Base-by-base conservation (phyloP, 1,140 invertebrate genomes). In the Bombus difficillimus region DNA sequence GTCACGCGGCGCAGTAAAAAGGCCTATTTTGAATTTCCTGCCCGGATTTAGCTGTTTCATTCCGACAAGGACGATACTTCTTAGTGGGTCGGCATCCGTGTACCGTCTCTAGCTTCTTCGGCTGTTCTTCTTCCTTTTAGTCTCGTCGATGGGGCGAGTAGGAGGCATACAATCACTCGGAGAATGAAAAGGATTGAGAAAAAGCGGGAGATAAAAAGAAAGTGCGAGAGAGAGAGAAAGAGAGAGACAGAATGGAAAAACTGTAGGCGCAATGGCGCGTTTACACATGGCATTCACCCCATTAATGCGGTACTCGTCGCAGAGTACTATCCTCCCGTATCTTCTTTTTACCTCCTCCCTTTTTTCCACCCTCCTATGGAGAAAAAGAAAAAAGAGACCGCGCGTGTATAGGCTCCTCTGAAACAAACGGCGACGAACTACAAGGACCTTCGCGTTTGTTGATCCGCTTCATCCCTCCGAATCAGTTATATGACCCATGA, bases 401-500 rank as follows among this genome's bases (percentile, higher is more conserved):
- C 34, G 39, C 3, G 43, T 12, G 28, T 37, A 64, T 78, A 78
- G 75, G 25, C 47, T n/a, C 37, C 37, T 13, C 0, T 41, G 64
- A 41, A 37, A 85, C 28, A 57, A 81, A 73, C 83, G 75, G 43
- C 62, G 57, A 80, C 47, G 39, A 78, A 77, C 77, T 75, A 43
- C 57, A 39, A 76, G 76, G 37, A 83, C 84, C 77, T 68, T 10
- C 62, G 59, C 41, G 57, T 68, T 64, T 71, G 77, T 82, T 41
- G 68, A 71, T 66, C 43, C 76, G 41, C 62, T 76, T 72, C 53
- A 66, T 82, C 75, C 88, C 81, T 39, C 87, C 82, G 86, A 89
- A 90, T 90, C 89, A 77, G 86, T 87, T 90, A 85, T 82, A 90
- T 87, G 88, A 90, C 79, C 88, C 89, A 88, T 90, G 89, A 90